phyloP scores from a whole-genome alignment of 2,888 invertebrate species.

The Lycophotia porphyrea region DNA sequence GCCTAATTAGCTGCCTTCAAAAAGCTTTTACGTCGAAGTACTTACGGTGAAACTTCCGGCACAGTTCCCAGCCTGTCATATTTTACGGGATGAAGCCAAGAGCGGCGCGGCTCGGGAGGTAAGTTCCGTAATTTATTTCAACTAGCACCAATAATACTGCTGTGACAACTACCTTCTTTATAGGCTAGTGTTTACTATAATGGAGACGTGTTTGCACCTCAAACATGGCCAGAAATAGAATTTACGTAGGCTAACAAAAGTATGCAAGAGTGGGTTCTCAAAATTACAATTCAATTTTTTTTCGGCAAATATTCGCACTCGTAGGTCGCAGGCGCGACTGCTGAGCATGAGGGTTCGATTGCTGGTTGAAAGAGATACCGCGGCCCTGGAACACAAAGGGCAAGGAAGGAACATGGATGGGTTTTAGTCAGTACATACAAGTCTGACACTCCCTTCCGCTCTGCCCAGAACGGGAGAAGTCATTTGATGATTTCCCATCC shows the following conservation, averaged over 20 bases:
- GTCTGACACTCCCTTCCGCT: too few relatives aligned
- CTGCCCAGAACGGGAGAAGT: too few relatives aligned
- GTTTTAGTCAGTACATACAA: too few relatives aligned
- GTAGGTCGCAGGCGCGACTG: too few relatives aligned
- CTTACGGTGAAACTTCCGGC: constrained; percentile 30
- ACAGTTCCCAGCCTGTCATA: constrained; percentile 20
- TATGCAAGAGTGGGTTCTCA: neutral
- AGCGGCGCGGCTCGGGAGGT: neutral
- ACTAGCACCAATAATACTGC: constrained; percentile 17
- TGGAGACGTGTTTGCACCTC: neutral
- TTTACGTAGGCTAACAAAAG: neutral
- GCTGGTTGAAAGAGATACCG: too few relatives aligned
- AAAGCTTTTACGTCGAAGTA: constrained; percentile 18
- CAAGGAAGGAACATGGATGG: too few relatives aligned
- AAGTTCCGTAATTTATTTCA: constrained; percentile 18
- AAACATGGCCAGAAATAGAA: neutral
- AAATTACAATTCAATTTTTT: too few relatives aligned
- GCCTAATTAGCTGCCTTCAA: constrained; percentile 14
- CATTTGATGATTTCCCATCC: too few relatives aligned
- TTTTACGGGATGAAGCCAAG: constrained; percentile 29
- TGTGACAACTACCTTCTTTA: neutral
- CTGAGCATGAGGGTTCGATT: too few relatives aligned
- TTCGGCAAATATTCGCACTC: too few relatives aligned
- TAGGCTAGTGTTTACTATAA: neutral
- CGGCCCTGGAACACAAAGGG: too few relatives aligned